Percentiles rank a stretch among this genome's conserved stretches.
Evolutionary conservation across 2,113 vertebrate genomes (phyloP).

Genomic region (Phoxinus phoxinus): DNA sequence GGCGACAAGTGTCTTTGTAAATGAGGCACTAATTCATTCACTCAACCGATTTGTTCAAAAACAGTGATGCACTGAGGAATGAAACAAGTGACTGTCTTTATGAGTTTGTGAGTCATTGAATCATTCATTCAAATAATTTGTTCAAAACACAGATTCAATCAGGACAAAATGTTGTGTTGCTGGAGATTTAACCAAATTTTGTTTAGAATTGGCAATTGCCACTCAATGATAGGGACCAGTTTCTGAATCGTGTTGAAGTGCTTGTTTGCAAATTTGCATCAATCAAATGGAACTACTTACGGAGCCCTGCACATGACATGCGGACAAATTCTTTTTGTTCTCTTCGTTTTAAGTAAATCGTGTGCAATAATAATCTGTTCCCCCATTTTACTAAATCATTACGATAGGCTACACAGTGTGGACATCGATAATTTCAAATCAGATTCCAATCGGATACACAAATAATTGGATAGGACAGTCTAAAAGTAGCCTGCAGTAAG

Average conservation of each 20-base stretch:
- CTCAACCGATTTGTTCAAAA: neutral
- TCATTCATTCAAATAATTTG: neutral
- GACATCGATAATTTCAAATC: too few species aligned
- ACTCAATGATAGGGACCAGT: neutral
- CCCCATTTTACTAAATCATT: too few species aligned
- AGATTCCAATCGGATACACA: too few species aligned
- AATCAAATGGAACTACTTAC: neutral
- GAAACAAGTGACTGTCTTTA: too few species aligned
- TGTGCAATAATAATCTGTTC: too few species aligned
- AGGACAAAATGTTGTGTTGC: neutral
- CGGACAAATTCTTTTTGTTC: too few species aligned
- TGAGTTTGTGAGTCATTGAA: neutral
- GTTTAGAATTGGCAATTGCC: neutral
- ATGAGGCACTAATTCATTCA: neutral
- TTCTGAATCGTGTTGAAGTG: neutral
- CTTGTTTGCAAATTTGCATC: conserved; percentile 12
- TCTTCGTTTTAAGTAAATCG: too few species aligned
- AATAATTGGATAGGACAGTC: too few species aligned
- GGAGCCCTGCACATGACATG: too few species aligned
- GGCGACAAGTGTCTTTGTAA: neutral
- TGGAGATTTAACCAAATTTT: neutral
- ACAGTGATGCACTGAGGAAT: too few species aligned
- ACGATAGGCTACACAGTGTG: too few species aligned
- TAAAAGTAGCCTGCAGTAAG: too few species aligned
- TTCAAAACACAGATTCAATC: neutral